Evolutionary conservation across 2,888 invertebrate species (phyloP).

Genomic region (Cyclophora punctaria): DNA sequence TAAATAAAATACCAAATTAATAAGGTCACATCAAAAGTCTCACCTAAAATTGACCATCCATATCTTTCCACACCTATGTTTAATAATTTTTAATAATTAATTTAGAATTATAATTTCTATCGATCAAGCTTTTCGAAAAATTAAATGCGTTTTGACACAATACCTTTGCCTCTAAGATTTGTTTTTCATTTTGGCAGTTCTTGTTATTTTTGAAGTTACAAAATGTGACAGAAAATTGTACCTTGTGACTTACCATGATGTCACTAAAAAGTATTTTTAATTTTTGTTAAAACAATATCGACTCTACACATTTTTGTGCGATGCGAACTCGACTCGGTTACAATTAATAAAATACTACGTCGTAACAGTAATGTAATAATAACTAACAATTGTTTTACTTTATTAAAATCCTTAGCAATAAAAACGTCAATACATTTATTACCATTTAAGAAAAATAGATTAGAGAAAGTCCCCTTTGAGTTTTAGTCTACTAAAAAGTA

Average conservation of each 20-base stretch:
- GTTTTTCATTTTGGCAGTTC: slow-evolving; percentile 42
- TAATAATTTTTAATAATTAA: slow-evolving; percentile 30
- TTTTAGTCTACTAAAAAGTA: background rate
- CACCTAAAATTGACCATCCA: slow-evolving; percentile 60
- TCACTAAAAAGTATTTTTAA: no score
- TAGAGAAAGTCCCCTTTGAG: slow-evolving; percentile 8
- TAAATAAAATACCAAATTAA: no score
- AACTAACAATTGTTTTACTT: slow-evolving; percentile 27
- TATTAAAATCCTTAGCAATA: slow-evolving; percentile 36
- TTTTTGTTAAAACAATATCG: no score
- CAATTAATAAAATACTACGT: slow-evolving; percentile 39
- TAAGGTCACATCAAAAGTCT: slow-evolving; percentile 14
- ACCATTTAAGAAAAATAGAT: slow-evolving; percentile 19
- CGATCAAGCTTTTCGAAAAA: slow-evolving; percentile 21
- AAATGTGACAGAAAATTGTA: no score
- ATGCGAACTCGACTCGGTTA: slow-evolving; percentile 49
- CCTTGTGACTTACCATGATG: no score
- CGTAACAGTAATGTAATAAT: slow-evolving; percentile 49
- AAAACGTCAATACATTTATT: slow-evolving; percentile 41
- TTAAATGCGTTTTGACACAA: slow-evolving; percentile 38
- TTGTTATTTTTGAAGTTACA: background rate
- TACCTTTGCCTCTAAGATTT: slow-evolving; percentile 20
- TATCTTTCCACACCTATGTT: slow-evolving; percentile 19
- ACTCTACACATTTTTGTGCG: slow-evolving; percentile 64
- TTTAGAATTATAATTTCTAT: slow-evolving; percentile 46